Evolutionary conservation across 2,797 vertebrate species (phyloP), one percentile per base, ranked within the genome.

Genomic region (Avahi laniger): DNA sequence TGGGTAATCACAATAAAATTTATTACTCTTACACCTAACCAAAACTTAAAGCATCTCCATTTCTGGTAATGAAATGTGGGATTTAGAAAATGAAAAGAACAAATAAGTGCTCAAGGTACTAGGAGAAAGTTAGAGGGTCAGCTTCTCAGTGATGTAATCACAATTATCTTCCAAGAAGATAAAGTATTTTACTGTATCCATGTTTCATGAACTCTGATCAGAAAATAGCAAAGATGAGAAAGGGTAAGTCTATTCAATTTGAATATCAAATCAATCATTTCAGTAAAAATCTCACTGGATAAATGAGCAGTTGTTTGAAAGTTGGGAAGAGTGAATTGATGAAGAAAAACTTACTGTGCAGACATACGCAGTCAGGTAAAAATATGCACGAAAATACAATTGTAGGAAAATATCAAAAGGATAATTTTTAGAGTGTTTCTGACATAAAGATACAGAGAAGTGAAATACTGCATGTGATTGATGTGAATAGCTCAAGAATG

Each of bases 351-450:
- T 83, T n/a, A 85, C 69, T 94, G 89, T 87, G 15, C 67, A 82
- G 75, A 69, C 43, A 75, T 70, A 59, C 12, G 11, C 6, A 90
- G 17, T 15, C 22, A 59, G 13, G 7, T 48, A 65, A 94, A 95
- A 97, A 57, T 89, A 89, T 11, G 30, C 46, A 67, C 63, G 63
- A 79, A 91, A 96, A 84, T 61, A 82, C 46, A 94, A 11, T 52
- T 93, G 76, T 52, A 46, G 24, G 38, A 89, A 82, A 84, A 52
- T 78, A 87, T 35, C 59, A 54, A 92, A 91, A 83, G 26, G 28
- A 70, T 7, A 91, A 61, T 94, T 93, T 54, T 78, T 83, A 95
- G 81, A 89, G 13, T 78, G 26, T 82, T 94, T 69, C 73, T 93
- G 50, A 67, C 35, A 65, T 52, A 38, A 76, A 89, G 41, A 57